phyloP scores from a whole-genome alignment of 2,113 vertebrate species.

The Melierax canorus region DNA sequence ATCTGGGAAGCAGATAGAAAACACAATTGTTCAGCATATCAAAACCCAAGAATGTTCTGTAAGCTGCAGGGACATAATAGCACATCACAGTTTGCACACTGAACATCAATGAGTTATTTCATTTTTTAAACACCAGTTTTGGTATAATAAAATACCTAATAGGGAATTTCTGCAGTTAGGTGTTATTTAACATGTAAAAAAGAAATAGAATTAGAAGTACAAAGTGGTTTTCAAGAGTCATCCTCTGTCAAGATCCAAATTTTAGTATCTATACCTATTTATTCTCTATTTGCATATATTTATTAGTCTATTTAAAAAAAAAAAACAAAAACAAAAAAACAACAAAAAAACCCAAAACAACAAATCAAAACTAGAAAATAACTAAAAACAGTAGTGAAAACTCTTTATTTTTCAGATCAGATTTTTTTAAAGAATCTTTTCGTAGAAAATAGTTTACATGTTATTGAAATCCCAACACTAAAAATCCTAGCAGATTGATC shows the following conservation, averaged over 20 bases:
- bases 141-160: background rate
- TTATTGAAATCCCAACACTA: background rate
- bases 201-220: background rate
- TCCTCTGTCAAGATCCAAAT: background rate
- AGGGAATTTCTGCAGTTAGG: background rate
- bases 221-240: background rate
- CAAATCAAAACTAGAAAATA: background rate
- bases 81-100: background rate
- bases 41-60: background rate
- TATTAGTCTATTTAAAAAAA: background rate
- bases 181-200: background rate
- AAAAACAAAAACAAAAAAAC: too few relatives aligned
- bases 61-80: background rate
- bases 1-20: background rate
- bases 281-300: background rate
- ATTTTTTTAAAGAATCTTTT: background rate
- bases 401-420: background rate
- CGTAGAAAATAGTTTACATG: background rate
- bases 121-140: background rate
- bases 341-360: too few relatives aligned
- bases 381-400: background rate
- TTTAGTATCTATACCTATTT: background rate
- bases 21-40: background rate
- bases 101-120: background rate
- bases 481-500: background rate